Evolutionary conservation across 2,113 vertebrate genomes (phyloP), one percentile per base, ranked within the genome.

Genomic region (Suricata suricatta): DNA sequence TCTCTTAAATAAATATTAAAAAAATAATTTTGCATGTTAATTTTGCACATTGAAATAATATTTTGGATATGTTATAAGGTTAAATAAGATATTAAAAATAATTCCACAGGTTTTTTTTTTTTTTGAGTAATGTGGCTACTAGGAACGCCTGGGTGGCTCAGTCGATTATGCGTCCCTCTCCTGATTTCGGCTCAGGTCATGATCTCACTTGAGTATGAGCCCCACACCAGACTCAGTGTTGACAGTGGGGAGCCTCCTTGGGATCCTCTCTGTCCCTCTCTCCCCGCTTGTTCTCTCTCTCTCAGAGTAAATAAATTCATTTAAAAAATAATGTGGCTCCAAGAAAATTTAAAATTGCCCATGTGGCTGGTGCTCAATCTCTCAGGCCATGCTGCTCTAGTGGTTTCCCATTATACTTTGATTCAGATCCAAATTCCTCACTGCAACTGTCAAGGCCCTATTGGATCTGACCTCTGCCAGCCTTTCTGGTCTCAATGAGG

Each of bases 71-170:
- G 27, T 12, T 64, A 44, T 16, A 76, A 44, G 35, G 31, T 64
- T 68, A 90, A 71, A 86, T 85, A 81, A 72, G 68, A 82, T 60
- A 64, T 57, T 84, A 74, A 83, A 94, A 83, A 88, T 16, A 95
- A 81, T 80, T 72, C n/a, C 8, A 84, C 27, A 13, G 12, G 12
- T 52, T 57, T 57, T 19, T 60, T 25, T 57, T 57, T 57, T 57
- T 60, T 23, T 60, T 23, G 8, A 60, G 57, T 21, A 60, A 60
- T 23, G 57, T 25, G 57, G 57, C 21, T 2, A 60, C 57, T 60
- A 17, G 57, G 57, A 60, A 7, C 2, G 8, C 21, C 57, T 60
- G 57, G 7, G 21, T 60, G 57, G 21, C 57, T 60, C 54, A 60
- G 57, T 60, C 8, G 21, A 60, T 60, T 60, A 60, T 9, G 57